Conservation (phyloP, 1,140 invertebrate species). For the Myzus persicae region DNA sequence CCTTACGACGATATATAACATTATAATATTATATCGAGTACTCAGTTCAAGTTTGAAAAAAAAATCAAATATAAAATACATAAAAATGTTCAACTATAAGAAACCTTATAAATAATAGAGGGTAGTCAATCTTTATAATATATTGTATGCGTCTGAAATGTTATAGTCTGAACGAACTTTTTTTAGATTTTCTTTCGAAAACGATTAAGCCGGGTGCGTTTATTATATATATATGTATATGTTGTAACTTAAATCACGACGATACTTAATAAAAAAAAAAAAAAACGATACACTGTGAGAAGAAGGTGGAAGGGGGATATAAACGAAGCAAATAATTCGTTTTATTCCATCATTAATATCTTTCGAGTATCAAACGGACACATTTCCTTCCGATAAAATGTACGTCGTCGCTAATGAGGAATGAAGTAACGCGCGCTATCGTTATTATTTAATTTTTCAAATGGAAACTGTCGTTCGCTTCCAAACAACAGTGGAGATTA, state of each 20-base stretch:
- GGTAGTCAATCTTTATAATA: slow-evolving; percentile 12
- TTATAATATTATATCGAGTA: not conserved
- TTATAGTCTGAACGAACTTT: not conserved
- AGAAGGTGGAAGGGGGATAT: not conserved
- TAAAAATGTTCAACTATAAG: not conserved
- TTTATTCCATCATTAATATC: slow-evolving; percentile 23
- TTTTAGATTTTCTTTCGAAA: slow-evolving; percentile 12
- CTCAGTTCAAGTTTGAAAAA: not conserved
- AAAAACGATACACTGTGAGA: not conserved
- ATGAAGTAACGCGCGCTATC: not conserved
- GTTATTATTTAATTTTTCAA: slow-evolving; percentile 40
- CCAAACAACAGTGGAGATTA: slow-evolving; percentile 1
- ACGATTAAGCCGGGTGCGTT: not conserved
- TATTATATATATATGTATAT: not conserved
- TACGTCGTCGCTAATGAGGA: not conserved
- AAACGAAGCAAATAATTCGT: slow-evolving; percentile 16
- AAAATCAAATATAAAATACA: slow-evolving; percentile 14
- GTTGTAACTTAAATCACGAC: not conserved
- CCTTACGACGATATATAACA: not conserved
- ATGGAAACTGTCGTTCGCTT: slow-evolving; percentile 6
- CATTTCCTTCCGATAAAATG: not conserved
- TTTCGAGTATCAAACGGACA: slow-evolving; percentile 2
- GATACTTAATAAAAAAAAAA: slow-evolving; percentile 5
- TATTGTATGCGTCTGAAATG: not conserved
- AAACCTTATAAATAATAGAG: slow-evolving; percentile 4